phyloP scores from a whole-genome alignment of 2,797 vertebrate genomes.

The Anniella stebbinsi region DNA sequence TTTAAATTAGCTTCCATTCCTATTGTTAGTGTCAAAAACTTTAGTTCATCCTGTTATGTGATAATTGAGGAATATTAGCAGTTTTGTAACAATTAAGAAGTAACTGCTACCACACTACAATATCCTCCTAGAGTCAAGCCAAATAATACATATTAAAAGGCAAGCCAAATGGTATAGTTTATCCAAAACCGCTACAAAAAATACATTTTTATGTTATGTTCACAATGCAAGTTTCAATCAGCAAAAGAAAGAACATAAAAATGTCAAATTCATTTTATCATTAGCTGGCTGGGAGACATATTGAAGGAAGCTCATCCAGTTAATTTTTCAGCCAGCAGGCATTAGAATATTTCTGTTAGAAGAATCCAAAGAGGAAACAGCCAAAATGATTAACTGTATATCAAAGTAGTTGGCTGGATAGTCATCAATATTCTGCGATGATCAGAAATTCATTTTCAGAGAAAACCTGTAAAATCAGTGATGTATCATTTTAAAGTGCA shows the following conservation, averaged over 20 bases:
- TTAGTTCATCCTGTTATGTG: neutral
- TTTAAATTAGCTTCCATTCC: slow-evolving; percentile 50
- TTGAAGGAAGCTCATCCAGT: slow-evolving; percentile 19
- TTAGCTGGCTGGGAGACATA: slow-evolving; percentile 53
- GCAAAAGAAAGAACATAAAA: slow-evolving; percentile 17
- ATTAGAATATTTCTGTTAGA: slow-evolving; percentile 41
- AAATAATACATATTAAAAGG: slow-evolving; percentile 14
- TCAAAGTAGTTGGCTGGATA: slow-evolving; percentile 23
- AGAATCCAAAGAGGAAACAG: slow-evolving; percentile 38
- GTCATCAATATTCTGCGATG: slow-evolving; percentile 16
- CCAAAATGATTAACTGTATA: slow-evolving; percentile 31
- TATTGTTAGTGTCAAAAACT: slow-evolving; percentile 27
- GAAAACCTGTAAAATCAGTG: slow-evolving; percentile 1
- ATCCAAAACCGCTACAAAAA: neutral
- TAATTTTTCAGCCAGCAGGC: slow-evolving; percentile 63
- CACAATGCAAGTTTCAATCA: slow-evolving; percentile 2
- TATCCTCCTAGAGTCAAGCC: neutral
- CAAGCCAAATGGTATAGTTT: neutral
- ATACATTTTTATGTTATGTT: slow-evolving; percentile 31
- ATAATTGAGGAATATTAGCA: neutral
- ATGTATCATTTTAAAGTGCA: neutral
- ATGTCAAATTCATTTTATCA: slow-evolving; percentile 50
- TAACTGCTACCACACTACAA: slow-evolving; percentile 5
- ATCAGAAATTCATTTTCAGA: slow-evolving; percentile 20
- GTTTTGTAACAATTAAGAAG: slow-evolving; percentile 25